A percentile compares a stretch with the other conserved stretches of the same genome.
Evolutionary conservation across 2,888 invertebrate genomes (phyloP).

Genomic region (Carcina quercana): DNA sequence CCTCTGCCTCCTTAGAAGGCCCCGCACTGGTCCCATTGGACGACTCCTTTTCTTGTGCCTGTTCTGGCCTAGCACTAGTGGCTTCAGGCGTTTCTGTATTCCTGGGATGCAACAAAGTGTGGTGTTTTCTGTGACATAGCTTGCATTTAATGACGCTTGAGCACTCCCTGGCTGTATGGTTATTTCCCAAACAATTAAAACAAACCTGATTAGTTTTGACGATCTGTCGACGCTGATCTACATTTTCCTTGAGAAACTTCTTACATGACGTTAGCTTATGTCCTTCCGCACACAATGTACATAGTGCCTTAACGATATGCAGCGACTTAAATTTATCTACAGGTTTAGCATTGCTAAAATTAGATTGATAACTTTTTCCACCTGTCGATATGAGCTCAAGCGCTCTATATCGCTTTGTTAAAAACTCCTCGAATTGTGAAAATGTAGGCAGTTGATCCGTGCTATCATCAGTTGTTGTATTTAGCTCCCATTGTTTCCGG

Average conservation of each 20-base stretch:
- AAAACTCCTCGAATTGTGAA: slow-evolving; percentile 15
- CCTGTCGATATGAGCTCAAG: slow-evolving; percentile 21
- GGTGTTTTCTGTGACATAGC: slow-evolving; percentile 1
- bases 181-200: slow-evolving; percentile 1
- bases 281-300: slow-evolving; percentile 2
- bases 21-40: too few species aligned
- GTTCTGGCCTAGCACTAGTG: too few species aligned
- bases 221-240: not conserved
- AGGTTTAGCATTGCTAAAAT: too few species aligned
- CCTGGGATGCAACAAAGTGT: slow-evolving; percentile 2
- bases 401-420: slow-evolving; percentile 20
- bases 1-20: too few species aligned
- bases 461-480: slow-evolving; percentile 1
- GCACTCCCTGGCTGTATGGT: not conserved
- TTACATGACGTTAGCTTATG: not conserved
- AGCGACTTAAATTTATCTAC: too few species aligned
- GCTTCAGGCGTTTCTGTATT: too few species aligned
- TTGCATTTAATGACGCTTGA: not conserved
- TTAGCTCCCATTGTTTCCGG: slow-evolving; percentile 13
- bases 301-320: too few species aligned
- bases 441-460: slow-evolving; percentile 13
- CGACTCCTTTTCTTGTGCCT: too few species aligned
- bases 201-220: slow-evolving; percentile 1
- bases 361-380: too few species aligned
- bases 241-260: not conserved